phyloP scores from a whole-genome alignment of 2,888 invertebrate genomes.

The Chouioia cunea region DNA sequence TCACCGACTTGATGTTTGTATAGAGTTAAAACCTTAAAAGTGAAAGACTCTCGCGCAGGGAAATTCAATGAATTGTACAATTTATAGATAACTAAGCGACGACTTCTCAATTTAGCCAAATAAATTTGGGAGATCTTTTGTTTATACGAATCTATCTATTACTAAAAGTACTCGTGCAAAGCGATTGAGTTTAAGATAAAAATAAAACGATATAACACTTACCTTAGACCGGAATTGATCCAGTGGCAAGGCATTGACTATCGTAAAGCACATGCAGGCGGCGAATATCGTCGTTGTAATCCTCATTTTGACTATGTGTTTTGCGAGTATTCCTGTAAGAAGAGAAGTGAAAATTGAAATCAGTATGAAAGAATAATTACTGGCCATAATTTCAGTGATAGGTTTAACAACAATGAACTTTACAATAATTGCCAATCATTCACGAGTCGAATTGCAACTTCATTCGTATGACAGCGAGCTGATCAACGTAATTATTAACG shows the following conservation, averaged over 20 bases:
- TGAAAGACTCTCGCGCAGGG: constrained; percentile 12
- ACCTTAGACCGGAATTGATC: constrained; percentile 63
- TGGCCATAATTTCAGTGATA: no score
- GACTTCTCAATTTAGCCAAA: not conserved
- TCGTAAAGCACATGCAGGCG: constrained; percentile 57
- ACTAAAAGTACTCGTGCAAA: not conserved
- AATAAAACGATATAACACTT: constrained; percentile 47
- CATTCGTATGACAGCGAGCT: no score
- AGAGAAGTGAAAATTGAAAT: not conserved
- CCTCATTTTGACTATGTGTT: constrained; percentile 57
- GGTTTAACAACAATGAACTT: no score
- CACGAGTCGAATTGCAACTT: no score
- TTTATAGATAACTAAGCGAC: not conserved
- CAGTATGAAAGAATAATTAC: not conserved
- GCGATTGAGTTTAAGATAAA: not conserved
- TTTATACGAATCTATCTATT: not conserved
- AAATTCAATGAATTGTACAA: constrained; percentile 6
- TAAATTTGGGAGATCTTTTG: not conserved
- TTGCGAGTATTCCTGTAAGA: constrained; percentile 28
- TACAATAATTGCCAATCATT: no score
- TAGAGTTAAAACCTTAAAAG: not conserved
- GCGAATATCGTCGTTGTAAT: constrained; percentile 55
- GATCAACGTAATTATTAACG: no score
- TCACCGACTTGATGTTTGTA: no score
- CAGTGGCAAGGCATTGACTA: constrained; percentile 60